phyloP scores from a whole-genome alignment of 2,888 invertebrate species.

The Scaptomyza parva region DNA sequence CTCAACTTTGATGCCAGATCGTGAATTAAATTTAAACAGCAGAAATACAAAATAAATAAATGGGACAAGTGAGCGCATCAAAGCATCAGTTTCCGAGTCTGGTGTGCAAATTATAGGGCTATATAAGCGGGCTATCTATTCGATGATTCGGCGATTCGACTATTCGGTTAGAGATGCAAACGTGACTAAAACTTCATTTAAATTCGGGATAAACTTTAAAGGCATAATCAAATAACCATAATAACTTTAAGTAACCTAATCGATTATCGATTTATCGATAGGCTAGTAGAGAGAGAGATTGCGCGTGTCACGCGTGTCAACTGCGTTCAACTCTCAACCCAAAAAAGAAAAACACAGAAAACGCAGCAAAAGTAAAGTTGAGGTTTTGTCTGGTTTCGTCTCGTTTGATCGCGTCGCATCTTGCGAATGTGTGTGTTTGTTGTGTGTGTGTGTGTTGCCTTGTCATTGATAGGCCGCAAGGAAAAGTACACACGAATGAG shows the following conservation, averaged over 20 bases:
- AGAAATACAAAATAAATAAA: conserved; percentile 79
- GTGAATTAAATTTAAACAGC: conserved; percentile 80
- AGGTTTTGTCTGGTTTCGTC: conserved; percentile 2
- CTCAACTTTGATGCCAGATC: conserved; percentile 61
- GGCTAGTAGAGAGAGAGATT: no score
- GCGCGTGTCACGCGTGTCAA: conserved; percentile 11
- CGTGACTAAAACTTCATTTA: conserved; percentile 10
- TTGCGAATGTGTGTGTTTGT: not conserved
- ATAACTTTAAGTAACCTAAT: no score
- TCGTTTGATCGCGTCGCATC: conserved; percentile 11
- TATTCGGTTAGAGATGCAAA: conserved; percentile 18
- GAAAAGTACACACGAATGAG: conserved; percentile 45
- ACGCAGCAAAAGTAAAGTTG: conserved; percentile 1
- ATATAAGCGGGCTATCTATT: conserved; percentile 25
- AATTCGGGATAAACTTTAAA: not conserved
- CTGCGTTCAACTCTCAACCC: conserved; percentile 4
- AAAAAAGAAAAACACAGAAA: no score
- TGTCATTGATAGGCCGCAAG: conserved; percentile 74
- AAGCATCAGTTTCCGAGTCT: conserved; percentile 28
- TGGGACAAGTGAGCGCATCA: conserved; percentile 76
- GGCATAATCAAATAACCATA: no score
- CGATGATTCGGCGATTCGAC: no score
- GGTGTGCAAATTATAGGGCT: conserved; percentile 63
- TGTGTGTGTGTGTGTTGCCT: conserved; percentile 48
- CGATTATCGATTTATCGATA: not conserved